Percentiles rank a stretch among this genome's conserved stretches.
phyloP scores from a whole-genome alignment of 2,113 vertebrate species.

The Deroptyus accipitrinus region DNA sequence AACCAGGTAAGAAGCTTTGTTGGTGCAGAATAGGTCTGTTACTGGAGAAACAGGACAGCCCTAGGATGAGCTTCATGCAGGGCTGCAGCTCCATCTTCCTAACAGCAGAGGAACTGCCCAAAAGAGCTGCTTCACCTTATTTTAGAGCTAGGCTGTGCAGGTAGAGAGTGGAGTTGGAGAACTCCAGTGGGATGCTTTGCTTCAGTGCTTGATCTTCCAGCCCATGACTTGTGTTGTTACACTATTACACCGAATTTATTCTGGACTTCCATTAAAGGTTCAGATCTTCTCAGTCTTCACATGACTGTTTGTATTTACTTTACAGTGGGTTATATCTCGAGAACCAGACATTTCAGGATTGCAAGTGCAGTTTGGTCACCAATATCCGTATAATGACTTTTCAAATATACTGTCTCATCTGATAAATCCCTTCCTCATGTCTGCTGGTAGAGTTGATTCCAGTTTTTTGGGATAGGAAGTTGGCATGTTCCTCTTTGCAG shows the following conservation, averaged over 20 bases:
- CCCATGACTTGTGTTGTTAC: fast-evolving
- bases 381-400: background rate
- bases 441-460: background rate
- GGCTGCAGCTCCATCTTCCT: background rate
- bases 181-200: background rate
- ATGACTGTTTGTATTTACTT: background rate
- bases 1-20: slow-evolving; percentile 82
- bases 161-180: background rate
- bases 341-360: background rate
- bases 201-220: background rate
- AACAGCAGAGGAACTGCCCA: background rate
- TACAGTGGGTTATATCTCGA: background rate
- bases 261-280: background rate
- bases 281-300: background rate
- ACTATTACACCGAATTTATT: fast-evolving
- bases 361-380: background rate
- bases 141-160: background rate
- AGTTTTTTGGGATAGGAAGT: background rate
- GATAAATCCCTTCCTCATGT: too few species aligned
- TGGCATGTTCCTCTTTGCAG: background rate
- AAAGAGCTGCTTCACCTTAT: background rate
- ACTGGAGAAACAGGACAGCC: background rate
- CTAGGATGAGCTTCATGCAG: background rate
- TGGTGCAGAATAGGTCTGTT: background rate
- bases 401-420: background rate